Evolutionary conservation across 2,888 invertebrate species (phyloP).

Genomic region (Chrysopilus asiliformis): DNA sequence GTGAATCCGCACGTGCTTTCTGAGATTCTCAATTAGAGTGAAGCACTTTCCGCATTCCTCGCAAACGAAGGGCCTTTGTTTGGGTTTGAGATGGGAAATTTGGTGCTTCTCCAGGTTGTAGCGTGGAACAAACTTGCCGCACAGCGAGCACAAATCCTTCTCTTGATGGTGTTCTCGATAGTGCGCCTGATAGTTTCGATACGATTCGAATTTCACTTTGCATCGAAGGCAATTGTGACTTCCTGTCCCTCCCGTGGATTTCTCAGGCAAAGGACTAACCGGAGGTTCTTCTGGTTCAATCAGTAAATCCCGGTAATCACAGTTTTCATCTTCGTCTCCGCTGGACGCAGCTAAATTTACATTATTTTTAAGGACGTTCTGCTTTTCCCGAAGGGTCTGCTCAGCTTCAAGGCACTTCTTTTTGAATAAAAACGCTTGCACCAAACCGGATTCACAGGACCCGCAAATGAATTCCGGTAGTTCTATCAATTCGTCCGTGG

Average conservation of each 20-base stretch:
- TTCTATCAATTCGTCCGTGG: too few species aligned
- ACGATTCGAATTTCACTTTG: background rate
- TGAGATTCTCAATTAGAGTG: conserved; percentile 2
- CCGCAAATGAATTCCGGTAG: background rate
- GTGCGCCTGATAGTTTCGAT: background rate
- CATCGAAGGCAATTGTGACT: background rate
- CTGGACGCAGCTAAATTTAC: too few species aligned
- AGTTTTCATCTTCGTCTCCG: too few species aligned
- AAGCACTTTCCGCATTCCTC: conserved; percentile 5
- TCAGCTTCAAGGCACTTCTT: background rate
- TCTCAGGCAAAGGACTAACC: too few species aligned
- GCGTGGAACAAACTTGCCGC: background rate
- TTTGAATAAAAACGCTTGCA: background rate
- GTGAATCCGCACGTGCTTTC: conserved; percentile 6
- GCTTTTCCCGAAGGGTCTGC: too few species aligned
- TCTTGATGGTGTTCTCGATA: background rate
- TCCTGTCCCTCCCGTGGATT: too few species aligned
- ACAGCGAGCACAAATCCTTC: background rate
- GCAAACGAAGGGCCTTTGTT: background rate
- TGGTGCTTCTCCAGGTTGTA: background rate
- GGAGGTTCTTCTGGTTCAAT: too few species aligned
- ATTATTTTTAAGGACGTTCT: too few species aligned
- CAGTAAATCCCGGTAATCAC: too few species aligned
- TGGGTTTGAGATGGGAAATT: background rate
- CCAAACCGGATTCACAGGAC: background rate